Conservation (phyloP, 1,140 invertebrate genomes). For the Harlomillsia oculata region DNA sequence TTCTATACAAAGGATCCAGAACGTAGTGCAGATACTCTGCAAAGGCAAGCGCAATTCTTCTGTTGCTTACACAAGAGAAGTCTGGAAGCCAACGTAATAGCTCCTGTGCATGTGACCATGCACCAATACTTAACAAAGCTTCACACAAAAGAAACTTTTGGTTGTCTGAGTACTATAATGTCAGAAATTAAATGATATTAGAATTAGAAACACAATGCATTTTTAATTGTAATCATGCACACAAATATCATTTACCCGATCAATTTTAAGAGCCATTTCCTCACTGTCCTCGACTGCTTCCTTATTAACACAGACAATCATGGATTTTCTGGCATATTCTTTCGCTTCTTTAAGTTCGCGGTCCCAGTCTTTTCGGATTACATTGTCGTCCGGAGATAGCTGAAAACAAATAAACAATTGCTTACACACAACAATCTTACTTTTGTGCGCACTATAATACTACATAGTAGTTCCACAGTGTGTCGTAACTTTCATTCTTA, state of each 20-base stretch:
- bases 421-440: background rate
- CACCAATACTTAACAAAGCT: conserved; percentile 75
- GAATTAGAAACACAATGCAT: conserved; percentile 11
- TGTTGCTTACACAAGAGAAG: conserved; percentile 64
- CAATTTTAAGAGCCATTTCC: conserved; percentile 56
- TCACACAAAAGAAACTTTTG: conserved; percentile 90
- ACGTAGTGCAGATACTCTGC: conserved; percentile 71
- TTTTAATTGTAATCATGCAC: background rate
- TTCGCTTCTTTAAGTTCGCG: conserved; percentile 71
- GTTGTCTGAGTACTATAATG: conserved; percentile 60
- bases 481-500: conserved; percentile 41
- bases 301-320: conserved; percentile 73
- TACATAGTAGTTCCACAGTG: background rate
- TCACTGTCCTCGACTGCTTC: conserved; percentile 54
- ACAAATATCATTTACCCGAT: conserved; percentile 37
- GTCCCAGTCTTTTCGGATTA: conserved; percentile 70
- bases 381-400: conserved; percentile 72
- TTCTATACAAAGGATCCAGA: conserved; percentile 79
- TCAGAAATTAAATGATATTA: conserved; percentile 9
- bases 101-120: conserved; percentile 73
- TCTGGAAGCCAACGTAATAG: conserved; percentile 74
- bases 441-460: background rate
- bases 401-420: conserved; percentile 43
- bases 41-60: conserved; percentile 66
- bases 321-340: conserved; percentile 75